Conservation (phyloP, 1,140 invertebrate genomes). For the Drosophila lacertosa region DNA sequence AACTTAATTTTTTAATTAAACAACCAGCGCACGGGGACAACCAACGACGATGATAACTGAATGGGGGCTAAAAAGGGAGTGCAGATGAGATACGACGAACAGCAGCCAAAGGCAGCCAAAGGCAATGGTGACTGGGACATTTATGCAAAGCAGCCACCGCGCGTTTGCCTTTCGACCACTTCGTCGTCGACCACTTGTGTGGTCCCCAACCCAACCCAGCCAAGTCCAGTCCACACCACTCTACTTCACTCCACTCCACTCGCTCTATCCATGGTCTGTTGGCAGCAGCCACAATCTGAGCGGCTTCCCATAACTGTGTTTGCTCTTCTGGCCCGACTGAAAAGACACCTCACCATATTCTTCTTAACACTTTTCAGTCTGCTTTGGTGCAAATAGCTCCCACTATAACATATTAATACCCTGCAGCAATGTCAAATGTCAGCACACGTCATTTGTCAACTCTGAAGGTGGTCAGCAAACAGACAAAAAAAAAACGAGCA, state of each 20-base stretch:
- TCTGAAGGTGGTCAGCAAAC: not conserved
- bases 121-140: conserved; percentile 53
- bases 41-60: conserved; percentile 29
- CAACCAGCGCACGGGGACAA: conserved; percentile 42
- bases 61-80: not conserved
- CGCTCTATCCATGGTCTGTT: conserved; percentile 59
- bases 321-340: conserved; percentile 43
- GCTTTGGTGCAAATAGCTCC: conserved; percentile 15
- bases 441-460: conserved; percentile 77
- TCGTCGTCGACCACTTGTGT: conserved; percentile 59
- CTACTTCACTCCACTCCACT: conserved; percentile 25
- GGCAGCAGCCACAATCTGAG: conserved; percentile 26
- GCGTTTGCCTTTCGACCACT: conserved; percentile 40
- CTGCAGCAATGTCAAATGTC: conserved; percentile 74
- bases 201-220: conserved; percentile 37
- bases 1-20: conserved; percentile 83
- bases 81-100: conserved; percentile 36
- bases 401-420: conserved; percentile 72
- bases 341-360: conserved; percentile 5
- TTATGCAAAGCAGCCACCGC: conserved; percentile 73
- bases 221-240: too few species aligned
- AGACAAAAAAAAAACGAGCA: not conserved
- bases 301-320: conserved; percentile 54
- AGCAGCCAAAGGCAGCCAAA: conserved; percentile 22
- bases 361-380: conserved; percentile 56